phyloP scores from a whole-genome alignment of 2,113 vertebrate species.

The Sinocyclocheilus anshuiensis region DNA sequence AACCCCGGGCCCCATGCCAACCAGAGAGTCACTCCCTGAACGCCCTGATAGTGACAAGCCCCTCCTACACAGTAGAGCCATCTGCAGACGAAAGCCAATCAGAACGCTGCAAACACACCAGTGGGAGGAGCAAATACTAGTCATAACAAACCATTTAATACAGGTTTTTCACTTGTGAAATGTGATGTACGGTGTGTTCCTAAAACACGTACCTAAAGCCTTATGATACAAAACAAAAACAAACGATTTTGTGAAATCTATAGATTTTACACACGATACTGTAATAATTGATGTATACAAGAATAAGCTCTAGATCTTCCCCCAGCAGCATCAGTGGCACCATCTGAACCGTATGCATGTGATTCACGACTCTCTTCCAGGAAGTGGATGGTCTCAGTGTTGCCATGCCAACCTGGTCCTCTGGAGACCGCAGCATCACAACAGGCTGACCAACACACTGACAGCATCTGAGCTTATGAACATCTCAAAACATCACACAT shows the following conservation, averaged over 20 bases:
- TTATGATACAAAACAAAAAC: no score
- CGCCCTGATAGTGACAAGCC: conserved; percentile 63
- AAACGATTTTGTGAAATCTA: no score
- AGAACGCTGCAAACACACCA: background rate
- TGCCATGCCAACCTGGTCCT: background rate
- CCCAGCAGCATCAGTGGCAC: no score
- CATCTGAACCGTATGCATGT: background rate
- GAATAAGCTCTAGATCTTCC: no score
- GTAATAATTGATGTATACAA: no score
- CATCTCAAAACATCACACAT: no score
- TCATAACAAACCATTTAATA: background rate
- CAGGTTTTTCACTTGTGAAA: no score
- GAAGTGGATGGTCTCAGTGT: background rate
- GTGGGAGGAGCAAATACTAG: background rate
- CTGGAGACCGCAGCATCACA: background rate
- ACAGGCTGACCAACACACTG: background rate
- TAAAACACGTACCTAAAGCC: no score
- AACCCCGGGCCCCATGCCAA: conserved; percentile 54
- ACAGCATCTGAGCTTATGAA: background rate
- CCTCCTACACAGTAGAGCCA: conserved; percentile 69
- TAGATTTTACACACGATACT: no score
- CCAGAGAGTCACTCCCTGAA: conserved; percentile 66
- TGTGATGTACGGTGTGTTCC: no score
- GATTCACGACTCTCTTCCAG: background rate
- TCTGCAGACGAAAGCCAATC: conserved; percentile 58